Base-by-base conservation (phyloP, 92 coral and sea anemone genomes). In the Palythoa grandiflora region DNA sequence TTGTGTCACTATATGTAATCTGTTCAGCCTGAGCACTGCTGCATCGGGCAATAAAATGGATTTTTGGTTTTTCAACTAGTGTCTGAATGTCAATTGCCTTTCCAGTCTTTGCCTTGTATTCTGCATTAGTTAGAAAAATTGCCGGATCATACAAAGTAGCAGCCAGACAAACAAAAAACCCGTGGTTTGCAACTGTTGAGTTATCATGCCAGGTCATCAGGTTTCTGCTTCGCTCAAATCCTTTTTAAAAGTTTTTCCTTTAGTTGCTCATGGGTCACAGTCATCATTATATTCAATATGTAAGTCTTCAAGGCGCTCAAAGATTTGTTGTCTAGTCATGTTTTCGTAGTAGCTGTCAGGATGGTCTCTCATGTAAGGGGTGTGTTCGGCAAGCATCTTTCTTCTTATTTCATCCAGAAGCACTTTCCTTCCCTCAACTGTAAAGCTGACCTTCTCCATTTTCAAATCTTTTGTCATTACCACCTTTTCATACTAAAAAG, bases 401-500 rank as follows among this genome's bases (percentile, higher is more conserved):
- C 68, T 35, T 9, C 94, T 38, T 20, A 91, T 88, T 48, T 84
- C 86, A 50, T 54, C 36, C 72, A 88, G 70, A 15, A 89, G 80
- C 16, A 78, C 63, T 70, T 91, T 91, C 84, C 93, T 91, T 40
- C 92, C 94, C 75, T 91, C 71, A 20, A 77, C 50, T 2, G 71
- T 35, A 21, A 79, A 84, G 10, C 55, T 77, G 35, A 83, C 77
- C 38, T 78, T 84, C 47, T 88, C 76, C 72, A 91, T 44, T 83
- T 88, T 19, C 17, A 88, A 20, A 14, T 88, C 89, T 38, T 88
- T 91, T 1, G 93, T 81, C 35, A 91, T 59, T 11, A 88, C 86
- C 73, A 91, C 85, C 65, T 91, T 91, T 70, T 91, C 91, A 91
- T 91, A 90, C 93, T 87, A 75, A n/a, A 44, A 70, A 84, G 48